phyloP scores from a whole-genome alignment of 2,888 invertebrate species.

The Harpalus rubripes region DNA sequence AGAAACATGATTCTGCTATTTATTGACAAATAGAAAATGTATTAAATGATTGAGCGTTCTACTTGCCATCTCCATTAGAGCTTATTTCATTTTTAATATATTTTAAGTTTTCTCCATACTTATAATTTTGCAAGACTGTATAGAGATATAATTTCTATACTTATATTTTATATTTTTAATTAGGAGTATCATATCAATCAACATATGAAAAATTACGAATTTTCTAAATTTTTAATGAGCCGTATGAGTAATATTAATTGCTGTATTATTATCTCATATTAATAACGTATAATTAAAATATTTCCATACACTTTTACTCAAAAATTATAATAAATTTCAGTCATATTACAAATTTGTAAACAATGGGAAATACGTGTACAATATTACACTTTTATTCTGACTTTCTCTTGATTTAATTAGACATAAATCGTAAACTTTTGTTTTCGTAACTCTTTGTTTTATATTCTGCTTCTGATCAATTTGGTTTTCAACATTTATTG shows the following conservation, averaged over 20 bases:
- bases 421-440: neutral
- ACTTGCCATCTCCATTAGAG: too few species aligned
- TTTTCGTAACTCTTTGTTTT: neutral
- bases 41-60: neutral
- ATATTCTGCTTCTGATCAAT: neutral
- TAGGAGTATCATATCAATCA: neutral
- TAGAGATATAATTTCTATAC: neutral
- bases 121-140: too few species aligned
- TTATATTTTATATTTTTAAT: neutral
- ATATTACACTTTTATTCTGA: slow-evolving; percentile 29
- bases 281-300: neutral
- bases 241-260: slow-evolving; percentile 5
- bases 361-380: slow-evolving; percentile 24
- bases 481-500: neutral
- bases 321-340: slow-evolving; percentile 6
- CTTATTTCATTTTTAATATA: too few species aligned
- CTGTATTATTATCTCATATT: neutral
- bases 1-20: slow-evolving; percentile 15
- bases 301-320: neutral
- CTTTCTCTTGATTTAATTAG: slow-evolving; percentile 20
- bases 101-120: too few species aligned
- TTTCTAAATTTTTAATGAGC: slow-evolving; percentile 1
- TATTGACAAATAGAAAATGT: neutral
- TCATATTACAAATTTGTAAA: neutral
- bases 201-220: neutral